These are phyloP conservation scores for Galleria mellonella DNA, from an alignment of 1,140 invertebrate species.

Conservation along the genomic window DNA sequence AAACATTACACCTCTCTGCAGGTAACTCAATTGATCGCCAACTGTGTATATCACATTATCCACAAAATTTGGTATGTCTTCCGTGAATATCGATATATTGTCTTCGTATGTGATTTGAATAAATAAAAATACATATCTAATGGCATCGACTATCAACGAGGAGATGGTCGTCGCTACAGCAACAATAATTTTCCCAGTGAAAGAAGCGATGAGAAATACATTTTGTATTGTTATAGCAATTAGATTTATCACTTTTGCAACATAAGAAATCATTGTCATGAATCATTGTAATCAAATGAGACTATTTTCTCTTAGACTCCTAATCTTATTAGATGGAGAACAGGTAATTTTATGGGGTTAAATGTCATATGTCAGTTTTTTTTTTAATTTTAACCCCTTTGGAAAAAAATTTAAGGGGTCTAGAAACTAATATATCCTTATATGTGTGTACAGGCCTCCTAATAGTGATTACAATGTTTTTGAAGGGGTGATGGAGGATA, in stretches of 20 bases:
- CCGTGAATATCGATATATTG: constrained; percentile 50
- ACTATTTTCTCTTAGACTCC: no score
- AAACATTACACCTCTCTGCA: constrained; percentile 23
- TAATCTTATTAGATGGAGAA: no score
- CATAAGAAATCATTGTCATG: constrained; percentile 49
- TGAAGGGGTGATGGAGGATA: no score
- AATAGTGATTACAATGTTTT: no score
- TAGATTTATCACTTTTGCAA: constrained; percentile 46
- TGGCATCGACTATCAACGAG: constrained; percentile 20
- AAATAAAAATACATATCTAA: constrained; percentile 33
- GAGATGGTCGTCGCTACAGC: constrained; percentile 24
- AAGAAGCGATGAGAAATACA: constrained; percentile 33
- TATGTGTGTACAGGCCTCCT: no score
- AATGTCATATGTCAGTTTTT: no score
- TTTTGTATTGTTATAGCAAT: constrained; percentile 33
- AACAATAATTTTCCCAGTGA: constrained; percentile 52
- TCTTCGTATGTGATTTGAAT: constrained; percentile 63
- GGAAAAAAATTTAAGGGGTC: no score
- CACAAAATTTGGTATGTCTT: constrained; percentile 46
- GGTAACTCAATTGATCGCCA: constrained; percentile 18
- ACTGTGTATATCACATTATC: constrained; percentile 24
- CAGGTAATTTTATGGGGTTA: no score
- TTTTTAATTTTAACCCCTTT: no score
- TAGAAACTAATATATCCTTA: no score
- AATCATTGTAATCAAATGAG: constrained; percentile 8